phyloP scores from a whole-genome alignment of 2,888 invertebrate species.

The Diarsia brunnea region DNA sequence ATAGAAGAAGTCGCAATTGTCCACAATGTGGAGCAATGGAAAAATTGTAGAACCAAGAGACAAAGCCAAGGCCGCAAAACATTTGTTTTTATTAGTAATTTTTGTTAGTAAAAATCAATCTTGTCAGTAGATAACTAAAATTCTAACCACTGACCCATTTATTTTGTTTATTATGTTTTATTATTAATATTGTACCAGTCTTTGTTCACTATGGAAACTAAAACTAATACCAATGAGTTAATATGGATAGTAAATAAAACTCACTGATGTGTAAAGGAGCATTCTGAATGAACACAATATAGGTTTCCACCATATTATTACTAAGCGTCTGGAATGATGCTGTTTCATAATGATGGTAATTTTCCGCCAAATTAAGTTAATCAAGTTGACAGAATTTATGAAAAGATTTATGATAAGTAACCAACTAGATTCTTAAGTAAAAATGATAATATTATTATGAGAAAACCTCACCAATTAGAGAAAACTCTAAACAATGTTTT shows the following conservation, averaged over 20 bases:
- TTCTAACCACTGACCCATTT: conserved; percentile 10
- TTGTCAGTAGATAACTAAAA: background rate
- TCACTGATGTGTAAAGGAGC: background rate
- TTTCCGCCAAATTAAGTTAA: background rate
- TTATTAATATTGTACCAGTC: background rate
- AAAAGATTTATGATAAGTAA: background rate
- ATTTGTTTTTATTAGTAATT: background rate
- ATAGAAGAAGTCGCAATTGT: conserved; percentile 29
- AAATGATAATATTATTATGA: background rate
- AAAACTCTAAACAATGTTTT: background rate
- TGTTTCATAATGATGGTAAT: background rate
- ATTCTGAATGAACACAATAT: background rate
- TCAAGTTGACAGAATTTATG: background rate
- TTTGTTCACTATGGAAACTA: background rate
- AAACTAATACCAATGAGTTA: too few relatives aligned
- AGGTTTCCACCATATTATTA: background rate
- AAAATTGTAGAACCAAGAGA: background rate
- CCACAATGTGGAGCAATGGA: background rate
- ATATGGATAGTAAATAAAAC: background rate
- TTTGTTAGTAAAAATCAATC: conserved; percentile 15
- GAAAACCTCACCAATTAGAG: too few relatives aligned
- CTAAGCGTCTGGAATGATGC: background rate
- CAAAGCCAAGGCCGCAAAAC: conserved; percentile 32
- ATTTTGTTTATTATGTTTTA: conserved; percentile 9
- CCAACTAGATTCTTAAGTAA: background rate